Evolutionary conservation across 2,113 vertebrate genomes (phyloP).

Genomic region (Aplodontia rufa): DNA sequence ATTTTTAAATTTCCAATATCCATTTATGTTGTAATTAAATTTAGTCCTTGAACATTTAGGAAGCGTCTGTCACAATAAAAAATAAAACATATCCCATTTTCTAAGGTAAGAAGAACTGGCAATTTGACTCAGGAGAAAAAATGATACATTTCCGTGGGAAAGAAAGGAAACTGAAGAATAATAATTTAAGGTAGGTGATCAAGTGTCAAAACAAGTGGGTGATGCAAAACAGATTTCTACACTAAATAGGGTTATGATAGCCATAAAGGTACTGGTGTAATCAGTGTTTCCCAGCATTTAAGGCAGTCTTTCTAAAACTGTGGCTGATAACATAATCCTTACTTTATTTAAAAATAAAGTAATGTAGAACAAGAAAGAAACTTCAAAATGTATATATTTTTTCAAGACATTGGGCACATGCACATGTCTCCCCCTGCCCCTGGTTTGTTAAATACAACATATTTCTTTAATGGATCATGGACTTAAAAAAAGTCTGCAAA

Average conservation of each 20-base stretch:
- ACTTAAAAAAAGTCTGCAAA: neutral
- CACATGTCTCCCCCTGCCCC: neutral
- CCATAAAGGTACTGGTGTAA: neutral
- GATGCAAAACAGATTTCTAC: neutral
- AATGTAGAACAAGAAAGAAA: neutral
- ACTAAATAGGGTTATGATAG: neutral
- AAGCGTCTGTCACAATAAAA: neutral
- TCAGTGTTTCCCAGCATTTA: neutral
- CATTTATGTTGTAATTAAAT: neutral
- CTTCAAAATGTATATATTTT: neutral
- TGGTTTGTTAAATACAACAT: neutral
- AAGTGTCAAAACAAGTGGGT: neutral
- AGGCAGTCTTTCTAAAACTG: conserved; percentile 8
- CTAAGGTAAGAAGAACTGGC: neutral
- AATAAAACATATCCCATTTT: neutral
- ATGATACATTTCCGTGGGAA: neutral
- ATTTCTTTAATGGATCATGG: neutral
- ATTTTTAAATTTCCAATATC: neutral
- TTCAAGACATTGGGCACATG: neutral
- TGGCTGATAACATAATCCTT: neutral
- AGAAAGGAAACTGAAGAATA: neutral
- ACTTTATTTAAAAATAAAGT: conserved; percentile 21
- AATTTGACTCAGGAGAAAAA: neutral
- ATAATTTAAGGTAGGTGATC: neutral
- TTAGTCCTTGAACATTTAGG: neutral